Base-by-base conservation (phyloP, 2,888 invertebrate genomes). In the Dicranocentrus wangi region DNA sequence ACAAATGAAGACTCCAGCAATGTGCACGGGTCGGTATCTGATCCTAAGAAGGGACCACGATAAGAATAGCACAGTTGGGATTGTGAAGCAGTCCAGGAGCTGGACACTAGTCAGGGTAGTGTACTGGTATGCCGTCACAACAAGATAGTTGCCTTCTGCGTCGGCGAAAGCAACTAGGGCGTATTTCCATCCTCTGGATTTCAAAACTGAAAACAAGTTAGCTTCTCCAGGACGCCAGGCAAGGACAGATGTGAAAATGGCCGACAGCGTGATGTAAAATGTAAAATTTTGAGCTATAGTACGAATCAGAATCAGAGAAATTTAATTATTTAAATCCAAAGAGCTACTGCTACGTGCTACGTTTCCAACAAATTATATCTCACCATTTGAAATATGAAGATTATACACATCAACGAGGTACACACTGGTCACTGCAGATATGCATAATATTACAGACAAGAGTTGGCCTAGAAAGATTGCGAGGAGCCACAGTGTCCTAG, bases 21-120 rank as follows among this genome's bases (percentile, higher is more conserved):
- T 93, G 87, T 95, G 95, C 1, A 75, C 80, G 51, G 76, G 83
- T 80, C 93, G 91, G 83, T 94, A 93, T 83, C 94, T 90, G 81
- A 94, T 93, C 7, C 93, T 93, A 23, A 95, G 90, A 89, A 94
- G 93, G 0, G 94, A 90, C 87, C 93, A 94, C 0, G 95, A 95
- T 39, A 95, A 89, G 39, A 92, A 92, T 84, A 95, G 89, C 2
- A 95, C 95, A 8, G 93, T 93, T 0, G 95, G 94, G 72, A 95
- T 94, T 2, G 94, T 94, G 83, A 94, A 94, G 88, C 95, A 95
- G 85, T 95, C 94, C 87, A 96, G 90, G 88, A 96, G 90, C 93
- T 73, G 75, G 85, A 93, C 92, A 87, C 93, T 93, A 53, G 93
- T 93, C 75, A 93, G 90, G 82, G 92, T 93, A 8, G 93, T 93